Conservation (phyloP, 1,140 invertebrate genomes). For the Drosophila miranda region DNA sequence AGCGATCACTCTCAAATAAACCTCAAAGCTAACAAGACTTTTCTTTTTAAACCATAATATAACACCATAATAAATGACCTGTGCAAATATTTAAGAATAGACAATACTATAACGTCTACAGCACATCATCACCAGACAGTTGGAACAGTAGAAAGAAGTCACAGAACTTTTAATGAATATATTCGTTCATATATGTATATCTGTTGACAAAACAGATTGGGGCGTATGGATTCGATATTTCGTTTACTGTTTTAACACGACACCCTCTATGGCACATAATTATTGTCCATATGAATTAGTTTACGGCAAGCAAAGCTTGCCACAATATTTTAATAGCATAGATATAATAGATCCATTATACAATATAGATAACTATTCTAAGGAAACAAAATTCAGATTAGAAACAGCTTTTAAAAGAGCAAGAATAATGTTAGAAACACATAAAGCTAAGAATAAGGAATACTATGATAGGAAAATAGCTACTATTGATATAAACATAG, state of each 20-base stretch:
- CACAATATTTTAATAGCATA: neutral
- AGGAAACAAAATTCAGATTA: no score
- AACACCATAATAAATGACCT: no score
- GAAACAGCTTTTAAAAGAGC: no score
- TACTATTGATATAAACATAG: no score
- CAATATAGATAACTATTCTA: no score
- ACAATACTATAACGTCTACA: conserved; percentile 39
- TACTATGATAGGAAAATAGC: no score
- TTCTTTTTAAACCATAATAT: no score
- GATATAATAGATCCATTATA: no score
- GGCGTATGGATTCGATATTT: conserved; percentile 10
- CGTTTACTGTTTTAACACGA: conserved; percentile 11
- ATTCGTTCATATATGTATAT: conserved; percentile 19
- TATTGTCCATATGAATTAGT: conserved; percentile 2
- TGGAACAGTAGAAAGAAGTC: neutral
- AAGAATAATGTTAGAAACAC: no score
- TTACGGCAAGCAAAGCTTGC: neutral
- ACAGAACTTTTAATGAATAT: conserved; percentile 22
- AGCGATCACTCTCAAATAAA: no score
- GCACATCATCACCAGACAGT: neutral
- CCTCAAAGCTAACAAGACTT: no score
- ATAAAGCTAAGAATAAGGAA: no score
- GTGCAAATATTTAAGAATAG: neutral
- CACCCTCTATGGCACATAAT: neutral
- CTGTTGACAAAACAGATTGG: conserved; percentile 23